Conservation (phyloP, 2,888 invertebrate genomes). For the Noctua janthina region DNA sequence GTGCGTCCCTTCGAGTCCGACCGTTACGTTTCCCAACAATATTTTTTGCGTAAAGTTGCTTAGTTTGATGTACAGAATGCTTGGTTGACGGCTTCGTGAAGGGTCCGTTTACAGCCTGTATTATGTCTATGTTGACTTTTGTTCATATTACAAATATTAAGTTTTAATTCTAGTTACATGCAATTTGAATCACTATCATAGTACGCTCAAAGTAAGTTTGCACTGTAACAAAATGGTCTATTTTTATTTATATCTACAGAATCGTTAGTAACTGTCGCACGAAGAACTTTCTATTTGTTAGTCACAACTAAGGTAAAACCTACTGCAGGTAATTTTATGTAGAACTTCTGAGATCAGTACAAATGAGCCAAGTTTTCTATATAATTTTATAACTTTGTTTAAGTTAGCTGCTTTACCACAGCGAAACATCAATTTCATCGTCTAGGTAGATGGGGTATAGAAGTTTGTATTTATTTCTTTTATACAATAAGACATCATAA, state of each 20-base stretch:
- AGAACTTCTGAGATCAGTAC: slow-evolving; percentile 18
- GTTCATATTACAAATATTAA: neutral
- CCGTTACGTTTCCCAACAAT: too few species aligned
- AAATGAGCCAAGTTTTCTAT: slow-evolving; percentile 44
- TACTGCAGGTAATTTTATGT: slow-evolving; percentile 32
- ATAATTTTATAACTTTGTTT: slow-evolving; percentile 27
- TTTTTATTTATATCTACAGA: slow-evolving; percentile 7
- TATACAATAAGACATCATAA: neutral
- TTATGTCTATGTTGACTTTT: neutral
- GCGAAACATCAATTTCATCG: neutral
- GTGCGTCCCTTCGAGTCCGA: too few species aligned
- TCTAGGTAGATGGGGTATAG: neutral
- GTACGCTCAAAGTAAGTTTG: neutral
- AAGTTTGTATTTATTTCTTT: neutral
- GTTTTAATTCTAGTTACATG: neutral
- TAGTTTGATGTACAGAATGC: too few species aligned
- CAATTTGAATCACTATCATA: neutral
- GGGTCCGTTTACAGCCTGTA: neutral
- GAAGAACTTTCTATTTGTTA: slow-evolving; percentile 39
- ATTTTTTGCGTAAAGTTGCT: too few species aligned
- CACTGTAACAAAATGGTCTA: neutral
- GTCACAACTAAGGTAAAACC: slow-evolving; percentile 31
- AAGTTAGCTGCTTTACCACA: neutral
- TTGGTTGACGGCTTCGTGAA: too few species aligned
- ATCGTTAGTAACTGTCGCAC: slow-evolving; percentile 25